phyloP scores from a whole-genome alignment of 2,888 invertebrate genomes.

The Hydrotaea diabolus region DNA sequence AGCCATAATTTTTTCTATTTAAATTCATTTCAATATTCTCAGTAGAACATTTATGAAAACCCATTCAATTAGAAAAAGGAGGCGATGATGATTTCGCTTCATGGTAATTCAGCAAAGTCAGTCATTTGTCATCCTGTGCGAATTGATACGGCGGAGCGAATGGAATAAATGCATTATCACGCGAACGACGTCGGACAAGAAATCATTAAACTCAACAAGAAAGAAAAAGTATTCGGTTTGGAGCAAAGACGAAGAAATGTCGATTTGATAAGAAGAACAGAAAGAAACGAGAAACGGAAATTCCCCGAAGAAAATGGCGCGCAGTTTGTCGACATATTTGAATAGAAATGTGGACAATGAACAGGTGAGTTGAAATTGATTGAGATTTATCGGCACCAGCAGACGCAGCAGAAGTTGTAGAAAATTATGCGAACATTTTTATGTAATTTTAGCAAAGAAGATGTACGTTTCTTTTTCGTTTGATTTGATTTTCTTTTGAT shows the following conservation, averaged over 20 bases:
- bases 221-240: background rate
- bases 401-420: too few relatives aligned
- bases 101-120: background rate
- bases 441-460: too few relatives aligned
- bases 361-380: conserved; percentile 49
- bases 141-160: background rate
- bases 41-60: conserved; percentile 14
- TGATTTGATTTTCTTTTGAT: background rate
- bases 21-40: background rate
- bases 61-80: background rate
- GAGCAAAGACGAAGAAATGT: background rate
- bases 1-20: background rate
- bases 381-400: background rate
- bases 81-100: background rate
- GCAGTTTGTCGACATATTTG: conserved; percentile 52
- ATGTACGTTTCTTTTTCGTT: too few relatives aligned
- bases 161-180: background rate
- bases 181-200: background rate
- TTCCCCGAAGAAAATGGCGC: conserved; percentile 45
- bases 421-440: too few relatives aligned
- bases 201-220: background rate
- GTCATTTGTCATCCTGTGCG: too few relatives aligned
- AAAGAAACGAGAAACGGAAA: background rate
- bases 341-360: conserved; percentile 62
- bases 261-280: conserved; percentile 2